Base-by-base conservation (phyloP, 2,113 vertebrate species). In the Sinocyclocheilus rhinocerous region DNA sequence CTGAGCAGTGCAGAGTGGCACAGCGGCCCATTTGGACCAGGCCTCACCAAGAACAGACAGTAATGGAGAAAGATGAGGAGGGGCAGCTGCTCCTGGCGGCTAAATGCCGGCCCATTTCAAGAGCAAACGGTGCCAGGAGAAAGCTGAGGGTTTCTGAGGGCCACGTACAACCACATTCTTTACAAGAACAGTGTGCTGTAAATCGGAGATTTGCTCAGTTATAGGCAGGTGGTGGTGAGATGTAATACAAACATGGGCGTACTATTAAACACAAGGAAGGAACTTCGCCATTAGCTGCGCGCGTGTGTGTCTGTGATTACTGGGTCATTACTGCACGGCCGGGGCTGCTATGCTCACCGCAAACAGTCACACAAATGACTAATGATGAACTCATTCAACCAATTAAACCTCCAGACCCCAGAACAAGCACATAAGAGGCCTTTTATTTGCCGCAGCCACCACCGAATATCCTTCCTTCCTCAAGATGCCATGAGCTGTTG, bases 391-490 rank as follows among this genome's bases (percentile, higher is more conserved):
- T 45, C 61, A 26, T 29, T 86, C 88, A 84, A 81, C 81, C 82
- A 86, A 89, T 89, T 89, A 84, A 61, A 81, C 61, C 50, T 78
- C 72, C 82, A 63, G 70, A 89, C 77, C 77, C 86, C 73, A 85
- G 83, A 65, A 63, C 33, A 12, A 6, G 42, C 33, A 4, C 42
- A 69, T 50, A 42, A 2, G 16, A 42, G 61, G 61, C 16, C n/a
- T 81, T 81, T 81, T 81, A 69, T 81, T 67, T 67, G 39, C 61
- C 29, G 4, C 78, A 61, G 42, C 42, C 61, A 4, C 13, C 39
- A 48, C n/a, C 2, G 9, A 48, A 81, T 61, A 48, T 10, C 61
- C 15, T 48, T 81, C 36, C 24, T 61, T 80, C 12, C 77, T 24
- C 11, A 45, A 67, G 24, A 81, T 81, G 79, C 61, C 79, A 50